Evolutionary conservation across 2,888 invertebrate genomes (phyloP), one percentile per base, ranked within the genome.

Genomic region (Cetonia aurata): DNA sequence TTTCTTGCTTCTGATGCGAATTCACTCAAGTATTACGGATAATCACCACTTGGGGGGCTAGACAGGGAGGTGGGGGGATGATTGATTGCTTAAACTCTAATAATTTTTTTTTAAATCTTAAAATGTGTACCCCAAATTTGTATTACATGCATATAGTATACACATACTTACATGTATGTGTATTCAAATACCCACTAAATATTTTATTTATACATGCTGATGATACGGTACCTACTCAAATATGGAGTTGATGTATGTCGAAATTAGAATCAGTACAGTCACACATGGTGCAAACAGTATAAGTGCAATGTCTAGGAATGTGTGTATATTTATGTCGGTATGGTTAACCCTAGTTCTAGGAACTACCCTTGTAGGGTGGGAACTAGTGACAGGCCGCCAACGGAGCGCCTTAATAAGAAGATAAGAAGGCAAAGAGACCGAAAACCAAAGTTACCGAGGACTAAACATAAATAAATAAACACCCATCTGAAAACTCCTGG

Each of bases 311-410:
- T 4, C 25, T 31, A 53, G 17, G 13, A 19, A 52, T 9, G 53
- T 19, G 31, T 53, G 25, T 53, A 53, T 53, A 53, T 31, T 31
- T 31, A 46, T 48, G 62, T 62, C 62, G 33, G 62, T 31, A 33
- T 48, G 46, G 46, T 57, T 42, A 67, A 67, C 67, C 67, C 67
- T 55, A 55, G 55, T 67, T 67, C 67, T 44, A 67, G 67, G 67
- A 67, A 67, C 67, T 67, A 67, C 67, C 67, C 67, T 67, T 46
- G 67, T 42, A 55, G 44, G 67, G 67, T 67, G 67, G 67, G 67
- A 67, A 67, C 67, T 67, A 41, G 67, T 62, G 12, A n/a, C 44
- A 33, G 62, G 44, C 62, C 62, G 25, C 53, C 53, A 53, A 31
- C 53, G 53, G 53, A 53, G 53, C 53, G 53, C 53, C 53, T 53